Conservation (phyloP, 2,797 vertebrate genomes). For the Trachurus trachurus region DNA sequence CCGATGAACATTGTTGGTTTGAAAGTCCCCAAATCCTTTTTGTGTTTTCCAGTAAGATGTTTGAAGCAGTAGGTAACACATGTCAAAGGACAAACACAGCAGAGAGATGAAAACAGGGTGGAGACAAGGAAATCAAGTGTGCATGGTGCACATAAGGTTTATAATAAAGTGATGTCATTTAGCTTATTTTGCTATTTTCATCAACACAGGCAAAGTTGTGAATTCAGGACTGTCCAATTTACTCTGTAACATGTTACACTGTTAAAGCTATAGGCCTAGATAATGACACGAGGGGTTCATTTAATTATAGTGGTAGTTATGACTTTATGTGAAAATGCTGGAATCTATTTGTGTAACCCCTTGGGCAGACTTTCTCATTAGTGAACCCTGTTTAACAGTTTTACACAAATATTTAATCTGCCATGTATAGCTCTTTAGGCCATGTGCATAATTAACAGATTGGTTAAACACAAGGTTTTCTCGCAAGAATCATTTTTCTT, state of each 20-base stretch:
- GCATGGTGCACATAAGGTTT: too few species aligned
- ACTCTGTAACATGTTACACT: too few species aligned
- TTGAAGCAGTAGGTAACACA: constrained; percentile 32
- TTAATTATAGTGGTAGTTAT: too few species aligned
- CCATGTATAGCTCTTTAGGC: not conserved
- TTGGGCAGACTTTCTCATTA: not conserved
- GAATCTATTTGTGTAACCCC: not conserved
- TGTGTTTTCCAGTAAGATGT: not conserved
- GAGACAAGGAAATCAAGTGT: not conserved
- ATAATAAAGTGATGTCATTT: not conserved
- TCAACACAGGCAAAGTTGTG: too few species aligned
- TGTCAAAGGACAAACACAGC: not conserved
- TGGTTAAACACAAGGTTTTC: not conserved
- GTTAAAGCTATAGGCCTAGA: not conserved
- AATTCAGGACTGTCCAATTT: not conserved
- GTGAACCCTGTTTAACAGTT: not conserved
- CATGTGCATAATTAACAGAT: too few species aligned
- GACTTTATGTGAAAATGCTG: too few species aligned
- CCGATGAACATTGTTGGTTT: too few species aligned
- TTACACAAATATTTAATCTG: not conserved
- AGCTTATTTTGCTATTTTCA: too few species aligned
- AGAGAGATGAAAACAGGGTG: not conserved
- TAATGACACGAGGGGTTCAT: not conserved
- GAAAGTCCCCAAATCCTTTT: too few species aligned
- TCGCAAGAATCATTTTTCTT: not conserved